A percentile compares a stretch with the other conserved stretches of the same genome.
These are phyloP conservation scores for Actinia tenebrosa DNA, from an alignment of 64 coral and sea anemone genomes.

Conservation along the genomic window DNA sequence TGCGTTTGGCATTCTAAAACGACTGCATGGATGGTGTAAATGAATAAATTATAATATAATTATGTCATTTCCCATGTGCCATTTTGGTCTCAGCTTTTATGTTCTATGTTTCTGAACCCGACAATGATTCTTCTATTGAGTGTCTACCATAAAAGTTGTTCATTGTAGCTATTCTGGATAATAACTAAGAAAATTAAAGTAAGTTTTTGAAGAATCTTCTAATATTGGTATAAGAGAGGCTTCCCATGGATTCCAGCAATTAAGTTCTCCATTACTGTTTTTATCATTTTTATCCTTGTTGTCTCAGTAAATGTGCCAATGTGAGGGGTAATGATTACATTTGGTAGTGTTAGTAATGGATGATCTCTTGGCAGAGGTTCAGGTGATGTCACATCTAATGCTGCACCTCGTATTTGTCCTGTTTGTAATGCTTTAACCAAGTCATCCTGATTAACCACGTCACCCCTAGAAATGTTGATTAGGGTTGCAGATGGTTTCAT, in stretches of 20 bases:
- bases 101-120: no score
- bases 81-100: no score
- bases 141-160: no score
- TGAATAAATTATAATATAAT: no score
- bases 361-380: constrained; percentile 48
- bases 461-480: constrained; percentile 42
- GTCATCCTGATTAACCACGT: constrained; percentile 49
- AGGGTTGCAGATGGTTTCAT: constrained; percentile 60
- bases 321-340: constrained; percentile 47
- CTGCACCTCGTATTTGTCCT: constrained; percentile 43
- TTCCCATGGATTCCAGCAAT: constrained; percentile 12
- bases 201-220: neutral
- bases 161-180: no score
- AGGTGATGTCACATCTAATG: constrained; percentile 45
- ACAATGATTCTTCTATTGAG: no score
- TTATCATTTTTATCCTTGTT: constrained; percentile 40
- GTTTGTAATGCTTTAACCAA: constrained; percentile 34
- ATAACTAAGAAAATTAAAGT: no score
- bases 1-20: no score
- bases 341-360: constrained; percentile 37
- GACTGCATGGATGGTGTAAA: no score
- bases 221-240: neutral
- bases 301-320: constrained; percentile 15
- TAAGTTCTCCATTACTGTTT: constrained; percentile 30
- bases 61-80: no score